phyloP scores from a whole-genome alignment of 2,888 invertebrate genomes.

The Xylophagus ater region DNA sequence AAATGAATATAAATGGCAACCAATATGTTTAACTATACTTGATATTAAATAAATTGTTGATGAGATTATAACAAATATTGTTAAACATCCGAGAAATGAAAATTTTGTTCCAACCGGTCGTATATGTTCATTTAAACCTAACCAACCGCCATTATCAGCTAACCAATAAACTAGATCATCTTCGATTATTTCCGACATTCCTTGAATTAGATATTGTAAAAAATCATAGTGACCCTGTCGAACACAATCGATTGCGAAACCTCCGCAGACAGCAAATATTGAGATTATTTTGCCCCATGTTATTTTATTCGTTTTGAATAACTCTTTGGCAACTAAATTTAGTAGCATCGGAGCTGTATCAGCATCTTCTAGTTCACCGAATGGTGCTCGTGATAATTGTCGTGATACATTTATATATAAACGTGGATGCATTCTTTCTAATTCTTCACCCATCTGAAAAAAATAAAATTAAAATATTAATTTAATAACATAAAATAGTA shows the following conservation, averaged over 20 bases:
- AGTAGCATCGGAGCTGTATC: slow-evolving; percentile 44
- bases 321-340: slow-evolving; percentile 57
- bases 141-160: slow-evolving; percentile 73
- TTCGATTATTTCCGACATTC: slow-evolving; percentile 61
- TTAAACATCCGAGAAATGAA: slow-evolving; percentile 34
- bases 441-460: slow-evolving; percentile 49
- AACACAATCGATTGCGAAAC: slow-evolving; percentile 70
- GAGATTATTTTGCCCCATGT: slow-evolving; percentile 74
- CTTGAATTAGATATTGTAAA: slow-evolving; percentile 63
- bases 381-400: slow-evolving; percentile 55
- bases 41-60: slow-evolving; percentile 32
- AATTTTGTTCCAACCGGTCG: slow-evolving; percentile 26
- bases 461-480: slow-evolving; percentile 22
- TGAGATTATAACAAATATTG: slow-evolving; percentile 33
- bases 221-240: slow-evolving; percentile 66
- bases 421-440: slow-evolving; percentile 70
- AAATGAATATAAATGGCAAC: slow-evolving; percentile 36
- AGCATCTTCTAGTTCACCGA: slow-evolving; percentile 44
- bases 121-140: slow-evolving; percentile 34
- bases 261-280: slow-evolving; percentile 71
- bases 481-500: slow-evolving; percentile 6
- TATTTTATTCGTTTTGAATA: slow-evolving; percentile 57
- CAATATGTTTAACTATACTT: slow-evolving; percentile 32
- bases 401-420: slow-evolving; percentile 60
- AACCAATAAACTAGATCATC: slow-evolving; percentile 65